Base-by-base conservation (phyloP, 2,113 vertebrate genomes). In the Carassius auratus region DNA sequence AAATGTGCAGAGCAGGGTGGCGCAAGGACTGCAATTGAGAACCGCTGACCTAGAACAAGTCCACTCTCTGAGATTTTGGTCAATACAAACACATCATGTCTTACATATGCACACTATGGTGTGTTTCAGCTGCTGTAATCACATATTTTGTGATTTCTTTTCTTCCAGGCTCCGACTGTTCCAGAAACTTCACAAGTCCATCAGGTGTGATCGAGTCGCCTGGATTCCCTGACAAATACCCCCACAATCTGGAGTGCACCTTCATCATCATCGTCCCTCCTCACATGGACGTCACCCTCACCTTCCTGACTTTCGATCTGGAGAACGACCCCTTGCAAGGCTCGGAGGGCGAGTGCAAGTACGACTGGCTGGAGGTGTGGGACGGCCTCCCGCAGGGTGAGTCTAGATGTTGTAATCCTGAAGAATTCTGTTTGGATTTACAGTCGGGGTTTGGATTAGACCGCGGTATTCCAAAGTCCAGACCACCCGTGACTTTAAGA, bases 341-440 rank as follows among this genome's bases (percentile, higher is more conserved):
- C 0, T 96, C 96, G 1, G 98, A 99, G 74, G 96, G 96, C 26
- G 98, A 99, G 90, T 99, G 98, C 96, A 99, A 99, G 87, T 99
- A 99, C 0, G 98, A 99, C 88, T 99, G 97, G 97, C 94, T 99
- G 89, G 97, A 99, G 89, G 97, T 99, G 91, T 99, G 98, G 97
- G 98, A 99, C 0, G 98, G 98, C 42, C 96, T 99, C 85, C 98
- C 98, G 0, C 95, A 96, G 89, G 98, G 98, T 99, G 93, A 95
- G 96, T 61, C 57, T 45, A 88, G 71, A 57, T 36, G 26, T 69
- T 30, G 4, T 81, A 74, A 85, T 84, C 77, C 85, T 14, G 7
- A 26, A 75, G 75, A 68, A 83, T 23, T 57, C 23, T 17, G 12
- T 21, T n/a, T 80, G 64, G 73, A 68, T 84, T 81, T 76, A 42